These are phyloP conservation scores for Amphimallon solstitiale DNA, from an alignment of 2,888 invertebrate species.

Conservation along the genomic window DNA sequence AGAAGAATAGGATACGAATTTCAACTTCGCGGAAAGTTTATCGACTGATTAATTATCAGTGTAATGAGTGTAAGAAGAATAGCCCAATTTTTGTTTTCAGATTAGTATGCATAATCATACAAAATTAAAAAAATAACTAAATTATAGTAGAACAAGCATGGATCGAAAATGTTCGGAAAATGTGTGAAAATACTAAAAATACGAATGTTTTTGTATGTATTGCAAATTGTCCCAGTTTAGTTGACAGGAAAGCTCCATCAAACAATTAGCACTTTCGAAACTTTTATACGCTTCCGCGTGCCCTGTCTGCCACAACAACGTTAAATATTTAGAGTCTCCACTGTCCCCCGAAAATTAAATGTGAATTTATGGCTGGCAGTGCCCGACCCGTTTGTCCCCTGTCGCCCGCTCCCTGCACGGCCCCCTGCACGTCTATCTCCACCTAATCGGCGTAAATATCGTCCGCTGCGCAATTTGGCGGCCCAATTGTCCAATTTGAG, in stretches of 20 bases:
- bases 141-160: too few relatives aligned
- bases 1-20: too few relatives aligned
- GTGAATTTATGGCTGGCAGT: slow-evolving; percentile 21
- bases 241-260: slow-evolving; percentile 24
- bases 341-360: slow-evolving; percentile 22
- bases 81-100: too few relatives aligned
- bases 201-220: too few relatives aligned
- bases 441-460: slow-evolving; percentile 26
- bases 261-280: slow-evolving; percentile 30
- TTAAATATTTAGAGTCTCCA: slow-evolving; percentile 26
- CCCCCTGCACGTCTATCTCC: not conserved
- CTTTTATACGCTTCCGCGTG: slow-evolving; percentile 2
- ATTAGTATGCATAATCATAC: too few relatives aligned
- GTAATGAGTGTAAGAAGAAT: too few relatives aligned
- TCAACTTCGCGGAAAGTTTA: too few relatives aligned
- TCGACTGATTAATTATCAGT: too few relatives aligned
- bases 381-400: not conserved
- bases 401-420: not conserved
- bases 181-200: too few relatives aligned
- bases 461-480: slow-evolving; percentile 24
- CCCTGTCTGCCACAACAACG: slow-evolving; percentile 26
- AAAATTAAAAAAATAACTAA: too few relatives aligned
- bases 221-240: not conserved
- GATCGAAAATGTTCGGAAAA: too few relatives aligned
- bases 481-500: slow-evolving; percentile 37